A percentile compares a stretch with the other conserved stretches of the same genome.
These are phyloP conservation scores for Gephyroberyx darwinii DNA, from an alignment of 2,797 vertebrate species.

Conservation along the genomic window DNA sequence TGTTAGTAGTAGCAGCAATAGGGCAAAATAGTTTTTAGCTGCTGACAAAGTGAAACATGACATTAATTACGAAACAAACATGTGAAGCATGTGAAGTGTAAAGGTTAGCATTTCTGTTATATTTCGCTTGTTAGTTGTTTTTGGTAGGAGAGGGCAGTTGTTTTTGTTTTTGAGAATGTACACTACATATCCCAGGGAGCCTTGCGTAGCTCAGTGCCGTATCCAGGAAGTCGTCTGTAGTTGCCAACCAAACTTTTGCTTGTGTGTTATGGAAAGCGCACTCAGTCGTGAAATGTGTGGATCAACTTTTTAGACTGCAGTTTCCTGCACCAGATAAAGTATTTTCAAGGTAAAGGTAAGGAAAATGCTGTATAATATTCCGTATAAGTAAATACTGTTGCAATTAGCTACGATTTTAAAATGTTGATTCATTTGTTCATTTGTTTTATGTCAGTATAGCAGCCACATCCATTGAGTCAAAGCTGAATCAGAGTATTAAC, in stretches of 20 bases:
- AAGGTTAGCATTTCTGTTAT: not conserved
- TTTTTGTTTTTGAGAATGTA: not conserved
- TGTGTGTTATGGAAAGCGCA: slow-evolving; percentile 10
- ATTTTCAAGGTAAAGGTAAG: not conserved
- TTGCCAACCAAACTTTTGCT: slow-evolving; percentile 81
- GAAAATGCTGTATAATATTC: too few species aligned
- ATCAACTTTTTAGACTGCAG: not conserved
- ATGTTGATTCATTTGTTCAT: not conserved
- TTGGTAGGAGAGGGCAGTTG: not conserved
- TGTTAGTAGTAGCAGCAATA: too few species aligned
- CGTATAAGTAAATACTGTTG: not conserved
- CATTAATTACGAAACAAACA: too few species aligned
- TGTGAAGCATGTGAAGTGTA: not conserved
- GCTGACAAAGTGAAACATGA: too few species aligned
- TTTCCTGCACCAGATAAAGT: slow-evolving; percentile 22
- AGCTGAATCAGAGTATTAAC: not conserved
- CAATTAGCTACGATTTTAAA: not conserved
- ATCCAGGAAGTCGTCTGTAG: slow-evolving; percentile 81
- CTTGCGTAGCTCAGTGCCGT: slow-evolving; percentile 45
- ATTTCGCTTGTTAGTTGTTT: not conserved
- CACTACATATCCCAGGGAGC: slow-evolving; percentile 79
- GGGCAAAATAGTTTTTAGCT: too few species aligned
- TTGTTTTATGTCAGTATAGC: not conserved
- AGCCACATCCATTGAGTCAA: not conserved
- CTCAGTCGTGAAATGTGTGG: slow-evolving; percentile 28